Evolutionary conservation across 2,797 vertebrate genomes (phyloP).

Genomic region (Spondyliosoma cantharus): DNA sequence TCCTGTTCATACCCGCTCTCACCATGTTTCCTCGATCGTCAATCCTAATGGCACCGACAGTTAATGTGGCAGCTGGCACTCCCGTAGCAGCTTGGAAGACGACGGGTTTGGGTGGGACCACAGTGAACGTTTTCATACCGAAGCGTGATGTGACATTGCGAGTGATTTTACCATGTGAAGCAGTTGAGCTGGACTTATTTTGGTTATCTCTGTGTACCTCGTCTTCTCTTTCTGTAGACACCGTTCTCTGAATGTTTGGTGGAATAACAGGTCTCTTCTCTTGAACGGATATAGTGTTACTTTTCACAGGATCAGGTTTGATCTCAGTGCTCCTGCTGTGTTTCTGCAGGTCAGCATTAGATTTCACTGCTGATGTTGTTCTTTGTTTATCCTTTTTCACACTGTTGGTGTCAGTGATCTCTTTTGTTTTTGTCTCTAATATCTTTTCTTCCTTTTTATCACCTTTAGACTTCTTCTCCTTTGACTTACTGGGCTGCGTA

Average conservation of each 20-base stretch:
- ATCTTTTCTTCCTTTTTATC: conserved; percentile 51
- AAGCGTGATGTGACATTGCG: conserved; percentile 84
- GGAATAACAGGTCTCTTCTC: conserved; percentile 52
- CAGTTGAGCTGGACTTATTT: conserved; percentile 37
- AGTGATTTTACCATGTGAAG: conserved; percentile 78
- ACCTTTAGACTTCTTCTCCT: conserved; percentile 32
- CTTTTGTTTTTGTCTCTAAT: conserved; percentile 35
- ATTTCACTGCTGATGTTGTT: conserved; percentile 47
- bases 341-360: conserved; percentile 56
- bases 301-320: conserved; percentile 45
- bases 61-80: conserved; percentile 76
- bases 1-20: conserved; percentile 40
- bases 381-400: conserved; percentile 55
- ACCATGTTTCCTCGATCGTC: conserved; percentile 96
- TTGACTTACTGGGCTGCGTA: conserved; percentile 38
- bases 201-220: conserved; percentile 48
- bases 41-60: conserved; percentile 91
- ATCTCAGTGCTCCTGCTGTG: conserved; percentile 31
- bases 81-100: conserved; percentile 64
- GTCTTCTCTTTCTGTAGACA: conserved; percentile 37
- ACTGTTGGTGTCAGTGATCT: conserved; percentile 20
- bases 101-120: conserved; percentile 89
- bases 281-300: conserved; percentile 35
- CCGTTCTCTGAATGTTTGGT: conserved; percentile 38
- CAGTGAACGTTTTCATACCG: conserved; percentile 94